phyloP scores from a whole-genome alignment of 2,888 invertebrate species.

The Sarcophaga rosellei region DNA sequence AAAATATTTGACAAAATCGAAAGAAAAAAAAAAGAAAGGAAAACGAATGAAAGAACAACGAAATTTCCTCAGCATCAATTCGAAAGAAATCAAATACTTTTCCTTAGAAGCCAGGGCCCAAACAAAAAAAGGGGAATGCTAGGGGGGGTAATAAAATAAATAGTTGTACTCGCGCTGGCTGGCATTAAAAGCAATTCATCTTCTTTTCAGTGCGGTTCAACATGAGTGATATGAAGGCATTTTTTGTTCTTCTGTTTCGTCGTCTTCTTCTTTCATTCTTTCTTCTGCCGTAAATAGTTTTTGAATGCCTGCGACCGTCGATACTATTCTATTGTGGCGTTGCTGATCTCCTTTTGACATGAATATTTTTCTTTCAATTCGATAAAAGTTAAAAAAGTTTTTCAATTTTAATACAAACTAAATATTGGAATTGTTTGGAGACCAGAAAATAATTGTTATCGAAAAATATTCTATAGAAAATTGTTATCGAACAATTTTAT shows the following conservation, averaged over 20 bases:
- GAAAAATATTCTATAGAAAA: too few species aligned
- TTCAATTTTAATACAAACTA: constrained; percentile 24
- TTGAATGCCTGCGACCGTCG: constrained; percentile 8
- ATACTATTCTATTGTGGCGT: background rate
- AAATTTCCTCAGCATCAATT: constrained; percentile 8
- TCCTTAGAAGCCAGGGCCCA: background rate
- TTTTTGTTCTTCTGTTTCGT: constrained; percentile 14
- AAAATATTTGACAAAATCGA: background rate
- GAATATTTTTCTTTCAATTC: background rate
- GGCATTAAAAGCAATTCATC: constrained; percentile 75
- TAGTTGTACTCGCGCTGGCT: constrained; percentile 48
- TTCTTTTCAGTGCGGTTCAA: constrained; percentile 79
- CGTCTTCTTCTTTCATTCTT: background rate
- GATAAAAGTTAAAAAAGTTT: background rate
- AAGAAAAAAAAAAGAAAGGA: background rate
- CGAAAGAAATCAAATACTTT: background rate
- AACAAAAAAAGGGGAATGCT: background rate
- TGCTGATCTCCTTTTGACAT: constrained; percentile 4
- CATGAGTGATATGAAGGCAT: constrained; percentile 72
- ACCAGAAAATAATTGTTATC: background rate
- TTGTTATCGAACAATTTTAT: too few species aligned
- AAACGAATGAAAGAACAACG: background rate
- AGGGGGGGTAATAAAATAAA: constrained; percentile 27
- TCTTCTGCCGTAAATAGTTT: constrained; percentile 47
- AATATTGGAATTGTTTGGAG: background rate